Conservation (phyloP, 2,113 vertebrate species). For the Lophochroa leadbeateri region DNA sequence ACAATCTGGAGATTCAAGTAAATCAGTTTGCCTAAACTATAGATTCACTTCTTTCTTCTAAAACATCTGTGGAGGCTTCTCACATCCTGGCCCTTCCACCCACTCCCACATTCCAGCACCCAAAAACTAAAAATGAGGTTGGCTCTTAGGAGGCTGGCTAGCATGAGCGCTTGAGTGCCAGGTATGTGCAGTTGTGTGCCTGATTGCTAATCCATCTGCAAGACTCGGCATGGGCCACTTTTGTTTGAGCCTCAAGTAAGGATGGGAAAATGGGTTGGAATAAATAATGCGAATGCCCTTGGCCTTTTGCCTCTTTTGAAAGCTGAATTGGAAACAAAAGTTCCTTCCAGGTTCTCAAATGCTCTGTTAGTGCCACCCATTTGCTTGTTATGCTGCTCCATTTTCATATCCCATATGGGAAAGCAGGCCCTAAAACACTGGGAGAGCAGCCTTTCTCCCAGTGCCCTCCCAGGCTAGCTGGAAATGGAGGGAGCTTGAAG, state of each 20-base stretch:
- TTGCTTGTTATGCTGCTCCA: neutral
- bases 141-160: conserved; percentile 31
- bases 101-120: conserved; percentile 62
- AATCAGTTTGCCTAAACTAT: conserved; percentile 8
- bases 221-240: conserved; percentile 45
- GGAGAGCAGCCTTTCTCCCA: neutral
- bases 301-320: conserved; percentile 59
- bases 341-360: conserved; percentile 38
- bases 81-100: conserved; percentile 59
- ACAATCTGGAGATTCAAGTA: neutral
- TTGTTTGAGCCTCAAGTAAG: conserved; percentile 46
- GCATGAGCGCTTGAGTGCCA: conserved; percentile 17
- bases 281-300: conserved; percentile 56
- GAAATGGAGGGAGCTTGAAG: neutral
- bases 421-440: neutral
- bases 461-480: neutral
- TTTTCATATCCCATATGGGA: neutral
- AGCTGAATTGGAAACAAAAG: conserved; percentile 51
- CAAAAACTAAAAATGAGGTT: conserved; percentile 44
- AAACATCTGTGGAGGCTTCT: conserved; percentile 57
- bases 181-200: conserved; percentile 65
- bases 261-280: conserved; percentile 56
- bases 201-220: conserved; percentile 68
- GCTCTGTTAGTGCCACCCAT: neutral
- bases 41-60: conserved; percentile 39